Base-by-base conservation (phyloP, 2,797 vertebrate species). In the Oryzias dopingdopingensis region DNA sequence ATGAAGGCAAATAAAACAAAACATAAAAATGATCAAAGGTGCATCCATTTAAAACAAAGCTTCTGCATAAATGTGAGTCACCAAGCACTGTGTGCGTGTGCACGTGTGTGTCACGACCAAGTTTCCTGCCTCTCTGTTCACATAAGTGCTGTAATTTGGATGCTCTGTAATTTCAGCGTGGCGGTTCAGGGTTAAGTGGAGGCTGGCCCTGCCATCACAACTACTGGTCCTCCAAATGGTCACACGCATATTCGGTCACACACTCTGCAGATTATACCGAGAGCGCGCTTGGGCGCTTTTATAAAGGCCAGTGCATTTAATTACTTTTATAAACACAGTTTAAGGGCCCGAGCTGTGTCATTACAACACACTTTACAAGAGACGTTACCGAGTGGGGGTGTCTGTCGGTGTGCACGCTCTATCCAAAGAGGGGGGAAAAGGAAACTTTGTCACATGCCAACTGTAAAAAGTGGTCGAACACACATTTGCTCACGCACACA, bases 141-240 rank as follows among this genome's bases (percentile, higher is more conserved):
- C 79, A 76, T 85, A 85, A 86, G 82, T 84, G 82, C 86, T 89
- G 80, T 90, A 88, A 90, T 91, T 90, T 89, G 76, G 87, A 82
- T 76, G 77, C 82, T 88, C 87, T 92, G 86, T 90, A 91, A 91
- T 90, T 91, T 91, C 71, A 79, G 83, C 67, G 78, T 87, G 83
- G 87, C 66, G 85, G 88, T 90, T 89, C 89, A 65, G 86, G 89
- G 88, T 91, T 90, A 91, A 91, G 86, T 90, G 89, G 78, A 88
- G 82, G 74, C 86, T 82, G 83, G 81, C 79, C 74, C 84, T 82
- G 61, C 82, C 74, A 79, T 84, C 76, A 83, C 73, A 63, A 85
- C 79, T 70, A 75, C 76, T 44, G 62, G 63, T 60, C 78, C 77
- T 74, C 72, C 76, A 79, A 80, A 82, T 52, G 70, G 77, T 86